Evolutionary conservation across 2,113 vertebrate genomes (phyloP).

Genomic region (Cyanoramphus novaezelandiae): DNA sequence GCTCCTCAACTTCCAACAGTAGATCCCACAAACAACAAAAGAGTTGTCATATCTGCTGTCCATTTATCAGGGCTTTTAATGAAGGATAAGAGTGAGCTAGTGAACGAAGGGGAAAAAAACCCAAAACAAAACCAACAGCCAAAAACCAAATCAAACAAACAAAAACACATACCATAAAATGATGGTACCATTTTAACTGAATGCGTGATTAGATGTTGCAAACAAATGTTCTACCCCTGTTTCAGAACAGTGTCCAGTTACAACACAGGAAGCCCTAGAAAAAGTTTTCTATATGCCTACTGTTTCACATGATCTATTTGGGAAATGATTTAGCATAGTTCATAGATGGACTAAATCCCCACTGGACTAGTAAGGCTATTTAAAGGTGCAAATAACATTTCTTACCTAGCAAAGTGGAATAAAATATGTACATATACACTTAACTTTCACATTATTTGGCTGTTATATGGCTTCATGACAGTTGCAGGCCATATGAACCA

Average conservation of each 20-base stretch:
- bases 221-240: not conserved
- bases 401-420: slow-evolving; percentile 14
- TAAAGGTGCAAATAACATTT: slow-evolving; percentile 28
- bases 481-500: not conserved
- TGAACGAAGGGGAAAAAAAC: not conserved
- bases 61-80: not conserved
- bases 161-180: not conserved
- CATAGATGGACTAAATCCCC: slow-evolving; percentile 16
- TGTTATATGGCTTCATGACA: not conserved
- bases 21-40: not conserved
- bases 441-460: not conserved
- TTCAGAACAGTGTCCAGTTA: not conserved
- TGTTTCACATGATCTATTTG: not conserved
- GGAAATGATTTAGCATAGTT: not conserved
- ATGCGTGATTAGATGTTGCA: not conserved
- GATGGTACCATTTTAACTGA: not conserved
- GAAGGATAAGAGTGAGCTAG: not conserved
- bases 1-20: not conserved
- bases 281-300: not conserved
- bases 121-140: not conserved
- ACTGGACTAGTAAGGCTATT: not conserved
- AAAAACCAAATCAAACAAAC: not conserved
- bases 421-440: not conserved
- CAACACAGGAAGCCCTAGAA: not conserved
- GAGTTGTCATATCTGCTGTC: not conserved